These are phyloP conservation scores for Papilio machaon DNA, from an alignment of 1,140 invertebrate species.

Conservation along the genomic window DNA sequence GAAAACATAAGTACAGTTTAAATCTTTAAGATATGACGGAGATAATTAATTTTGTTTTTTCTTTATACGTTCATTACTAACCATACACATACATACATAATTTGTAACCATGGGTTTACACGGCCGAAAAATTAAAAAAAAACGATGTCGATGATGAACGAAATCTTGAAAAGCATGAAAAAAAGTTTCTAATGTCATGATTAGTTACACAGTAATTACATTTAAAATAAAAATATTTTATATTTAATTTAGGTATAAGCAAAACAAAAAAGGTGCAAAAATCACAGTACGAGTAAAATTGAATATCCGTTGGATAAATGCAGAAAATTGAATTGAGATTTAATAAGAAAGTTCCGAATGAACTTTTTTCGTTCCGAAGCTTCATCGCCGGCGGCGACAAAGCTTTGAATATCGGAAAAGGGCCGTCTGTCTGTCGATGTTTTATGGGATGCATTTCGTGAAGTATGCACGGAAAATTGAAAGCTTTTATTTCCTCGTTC, in stretches of 20 bases:
- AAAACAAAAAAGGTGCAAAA: not conserved
- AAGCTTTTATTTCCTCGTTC: conserved; percentile 35
- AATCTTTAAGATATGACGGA: too few species aligned
- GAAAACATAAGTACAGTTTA: not conserved
- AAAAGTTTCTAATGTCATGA: not conserved
- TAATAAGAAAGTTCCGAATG: conserved; percentile 21
- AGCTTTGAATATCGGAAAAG: conserved; percentile 36
- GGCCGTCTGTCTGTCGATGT: conserved; percentile 37
- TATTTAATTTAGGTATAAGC: not conserved
- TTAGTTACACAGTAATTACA: not conserved
- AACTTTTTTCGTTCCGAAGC: conserved; percentile 32
- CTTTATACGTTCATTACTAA: too few species aligned
- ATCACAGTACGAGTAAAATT: not conserved
- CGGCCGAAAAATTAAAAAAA: too few species aligned
- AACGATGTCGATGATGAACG: too few species aligned
- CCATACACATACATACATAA: too few species aligned
- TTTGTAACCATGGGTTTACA: too few species aligned
- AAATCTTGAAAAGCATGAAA: too few species aligned
- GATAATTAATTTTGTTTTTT: too few species aligned
- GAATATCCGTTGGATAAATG: not conserved
- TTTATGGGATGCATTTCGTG: conserved; percentile 38
- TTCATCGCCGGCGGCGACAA: conserved; percentile 28
- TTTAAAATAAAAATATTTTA: not conserved
- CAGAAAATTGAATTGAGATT: conserved; percentile 23
- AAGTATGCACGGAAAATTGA: conserved; percentile 37